Base-by-base conservation (phyloP, 2,797 vertebrate genomes). In the Chelonia mydas region DNA sequence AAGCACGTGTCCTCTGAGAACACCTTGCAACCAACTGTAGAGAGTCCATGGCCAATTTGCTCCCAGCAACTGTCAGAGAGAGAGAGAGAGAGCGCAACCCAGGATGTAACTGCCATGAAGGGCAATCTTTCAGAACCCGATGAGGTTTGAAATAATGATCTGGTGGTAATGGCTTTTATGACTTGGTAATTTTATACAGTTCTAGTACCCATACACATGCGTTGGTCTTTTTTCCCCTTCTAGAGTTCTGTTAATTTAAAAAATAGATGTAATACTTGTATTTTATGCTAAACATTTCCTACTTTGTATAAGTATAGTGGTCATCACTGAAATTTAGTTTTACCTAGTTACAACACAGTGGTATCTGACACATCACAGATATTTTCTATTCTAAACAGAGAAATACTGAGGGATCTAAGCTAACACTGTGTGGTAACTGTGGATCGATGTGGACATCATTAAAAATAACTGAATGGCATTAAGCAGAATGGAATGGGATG, bases 1-100 rank as follows among this genome's bases (percentile, higher is more conserved):
- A 92, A 96, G 91, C 91, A 84, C 96, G 95, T 95, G 95, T 89
- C 97, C 88, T 96, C 96, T 0, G 96, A 95, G 95, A 94, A 95
- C 94, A 94, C 78, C 89, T 97, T 96, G 95, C 97, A 97, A 68
- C 81, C 23, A 0, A 13, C 81, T 96, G 72, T 45, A 76, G 23
- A 74, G 72, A 45, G 23, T 76, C 72, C 41, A 45, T 45, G 25
- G 37, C 41, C 23, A 47, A 11, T 65, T 72, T 76, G 21, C 41
- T 45, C 25, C 37, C 41, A 76, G 72, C 45, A 76, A 76, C 72
- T 37, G 54, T 25, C 54, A 54, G 54, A 59, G 3, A 59, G 9
- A 45, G 17, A 11, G 21, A 59, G 3, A 59, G 9, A 27, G 17
- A 11, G 21, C 6, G 68, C 37, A 47, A 45, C 6, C 23, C 41